These are phyloP conservation scores for Alosa sapidissima DNA, from an alignment of 2,797 vertebrate genomes.

Conservation along the genomic window DNA sequence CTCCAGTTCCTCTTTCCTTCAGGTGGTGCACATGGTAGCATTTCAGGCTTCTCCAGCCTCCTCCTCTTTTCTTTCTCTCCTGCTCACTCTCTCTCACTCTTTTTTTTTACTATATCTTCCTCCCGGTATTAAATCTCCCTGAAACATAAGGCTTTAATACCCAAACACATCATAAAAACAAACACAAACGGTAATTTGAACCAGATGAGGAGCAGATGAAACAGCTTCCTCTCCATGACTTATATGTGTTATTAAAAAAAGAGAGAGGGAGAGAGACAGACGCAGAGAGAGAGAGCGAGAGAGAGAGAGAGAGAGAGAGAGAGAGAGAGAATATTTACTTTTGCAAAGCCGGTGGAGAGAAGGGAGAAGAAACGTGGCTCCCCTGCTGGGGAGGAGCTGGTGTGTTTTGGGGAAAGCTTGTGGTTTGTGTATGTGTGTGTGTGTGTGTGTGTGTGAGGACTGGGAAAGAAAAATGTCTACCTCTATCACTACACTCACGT, in stretches of 20 bases:
- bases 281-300: background rate
- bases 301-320: background rate
- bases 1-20: slow-evolving; percentile 44
- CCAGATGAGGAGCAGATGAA: slow-evolving; percentile 75
- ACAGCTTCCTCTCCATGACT: slow-evolving; percentile 64
- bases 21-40: slow-evolving; percentile 24
- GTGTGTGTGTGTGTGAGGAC: background rate
- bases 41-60: background rate
- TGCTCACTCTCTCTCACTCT: background rate
- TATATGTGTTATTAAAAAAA: slow-evolving; percentile 15
- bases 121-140: slow-evolving; percentile 11
- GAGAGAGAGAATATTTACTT: slow-evolving; percentile 30
- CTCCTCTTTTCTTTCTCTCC: background rate
- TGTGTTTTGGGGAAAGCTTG: background rate
- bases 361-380: slow-evolving; percentile 26
- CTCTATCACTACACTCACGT: slow-evolving; percentile 43
- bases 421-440: background rate
- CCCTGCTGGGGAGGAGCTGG: slow-evolving; percentile 15
- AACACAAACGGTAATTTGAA: slow-evolving; percentile 71
- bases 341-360: slow-evolving; percentile 26
- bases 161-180: slow-evolving; percentile 72
- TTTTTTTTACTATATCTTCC: slow-evolving; percentile 32
- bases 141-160: slow-evolving; percentile 38
- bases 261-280: too few species aligned
- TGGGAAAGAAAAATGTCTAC: slow-evolving; percentile 11